Evolutionary conservation across 2,113 vertebrate genomes (phyloP), one percentile per base, ranked within the genome.

Genomic region (Phaethornis superciliosus): DNA sequence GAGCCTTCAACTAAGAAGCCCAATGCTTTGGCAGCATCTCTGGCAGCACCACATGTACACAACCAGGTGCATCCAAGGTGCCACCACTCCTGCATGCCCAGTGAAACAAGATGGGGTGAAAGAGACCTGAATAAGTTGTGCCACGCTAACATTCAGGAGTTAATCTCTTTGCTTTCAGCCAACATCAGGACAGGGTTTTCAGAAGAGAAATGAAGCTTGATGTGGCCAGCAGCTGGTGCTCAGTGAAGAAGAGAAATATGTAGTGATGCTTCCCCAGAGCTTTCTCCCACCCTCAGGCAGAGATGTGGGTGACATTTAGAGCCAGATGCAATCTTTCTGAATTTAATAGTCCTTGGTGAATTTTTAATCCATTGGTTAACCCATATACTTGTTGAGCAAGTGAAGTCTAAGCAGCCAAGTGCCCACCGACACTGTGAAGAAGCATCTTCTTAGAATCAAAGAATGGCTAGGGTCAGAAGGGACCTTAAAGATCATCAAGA

Each of bases 31-130:
- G 46, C 51, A 65, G 23, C 42, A n/a, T 4, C 30, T 24, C 2
- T 0, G 2, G 74, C 35, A 55, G 63, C n/a, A 60, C 4, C 8
- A 0, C 49, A 18, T 0, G 0, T 63, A 16, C 59, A 24, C 35
- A n/a, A 6, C 8, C 35, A 21, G 16, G 13, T 8, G 12, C 10
- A 6, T 12, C 76, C 3, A 1, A 22, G 40, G 67, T 7, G 26
- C 19, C 26, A 55, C 6, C 16, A 1, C 56, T 40, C 14, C 1
- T 7, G 16, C 5, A 2, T 2, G 16, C 26, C 6, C 6, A 28
- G 37, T 13, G 35, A 46, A 74, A 44, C 1, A 13, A 55, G 49
- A 26, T 19, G 18, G 20, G 4, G 3, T 12, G 37, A 42, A 51
- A 65, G 18, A 40, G 15, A 56, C 1, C 9, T 22, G 22, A 64